Percentiles rank a stretch among this genome's conserved stretches.
phyloP scores from a whole-genome alignment of 2,113 vertebrate genomes.

The Abramis brama region DNA sequence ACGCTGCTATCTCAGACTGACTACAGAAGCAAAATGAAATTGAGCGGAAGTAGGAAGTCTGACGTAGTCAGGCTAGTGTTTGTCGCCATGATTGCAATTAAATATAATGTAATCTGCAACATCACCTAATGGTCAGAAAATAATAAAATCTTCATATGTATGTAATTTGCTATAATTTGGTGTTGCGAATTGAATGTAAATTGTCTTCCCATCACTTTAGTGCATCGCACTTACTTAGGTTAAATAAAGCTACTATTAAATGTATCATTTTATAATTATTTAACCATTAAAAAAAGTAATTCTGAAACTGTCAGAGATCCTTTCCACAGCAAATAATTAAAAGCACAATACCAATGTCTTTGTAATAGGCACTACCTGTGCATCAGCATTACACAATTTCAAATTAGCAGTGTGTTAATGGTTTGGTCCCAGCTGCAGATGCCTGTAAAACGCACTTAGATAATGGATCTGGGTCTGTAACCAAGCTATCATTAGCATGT shows the following conservation, averaged over 20 bases:
- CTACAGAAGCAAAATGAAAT: too few species aligned
- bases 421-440: conserved; percentile 53
- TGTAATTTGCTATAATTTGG: background rate
- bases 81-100: background rate
- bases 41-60: too few species aligned
- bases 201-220: background rate
- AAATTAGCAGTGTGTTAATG: conserved; percentile 52
- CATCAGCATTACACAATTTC: conserved; percentile 54
- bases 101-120: background rate
- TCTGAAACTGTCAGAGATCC: conserved; percentile 23
- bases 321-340: conserved; percentile 48
- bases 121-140: background rate
- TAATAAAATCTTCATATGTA: background rate
- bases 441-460: conserved; percentile 48
- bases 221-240: background rate
- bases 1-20: too few species aligned
- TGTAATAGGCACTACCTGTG: conserved; percentile 38
- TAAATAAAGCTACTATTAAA: background rate
- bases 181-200: background rate
- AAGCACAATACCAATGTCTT: conserved; percentile 40
- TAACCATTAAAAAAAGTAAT: background rate
- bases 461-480: conserved; percentile 56
- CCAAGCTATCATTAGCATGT: conserved; percentile 56
- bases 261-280: background rate
- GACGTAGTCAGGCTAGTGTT: too few species aligned